Evolutionary conservation across 2,113 vertebrate species (phyloP), one percentile per base, ranked within the genome.

Genomic region (Calidris pygmaea): DNA sequence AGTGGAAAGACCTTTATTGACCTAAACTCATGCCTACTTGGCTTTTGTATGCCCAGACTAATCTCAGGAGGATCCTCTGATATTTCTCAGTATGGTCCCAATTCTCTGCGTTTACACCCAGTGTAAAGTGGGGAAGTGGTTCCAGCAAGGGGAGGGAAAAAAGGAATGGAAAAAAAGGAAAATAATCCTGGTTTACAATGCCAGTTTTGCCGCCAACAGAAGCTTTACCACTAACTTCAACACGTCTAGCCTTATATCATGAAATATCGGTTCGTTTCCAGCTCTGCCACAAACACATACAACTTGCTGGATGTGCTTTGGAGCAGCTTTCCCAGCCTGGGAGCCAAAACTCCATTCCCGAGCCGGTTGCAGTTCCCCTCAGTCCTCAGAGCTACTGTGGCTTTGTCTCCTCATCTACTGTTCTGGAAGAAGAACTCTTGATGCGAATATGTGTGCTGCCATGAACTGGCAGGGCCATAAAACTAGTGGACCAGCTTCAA

Each of bases 321-420:
- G 14, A 85, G 94, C 83, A 92, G 66, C 74, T 66, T 84, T 79
- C 76, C 94, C 93, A 90, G 73, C 73, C 68, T 5, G 2, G 68
- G 76, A 96, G 93, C 94, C 95, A 96, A 59, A 89, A 47, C 87
- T 87, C 84, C 6, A 1, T 71, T 95, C 91, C 94, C 4, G 4
- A 85, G 89, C 74, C 35, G 83, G 79, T 39, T 81, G 75, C 93
- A 91, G 92, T 83, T 92, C 89, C 91, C 56, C 74, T 89, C 37
- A 12, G 39, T 86, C 86, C 48, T 1, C 79, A 89, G 77, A 3
- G 9, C 94, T 89, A 75, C 96, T 87, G 88, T 55, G 83, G 78
- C 93, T 97, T 95, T 93, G 93, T 93, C 78, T 96, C 77, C 63
- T 83, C 89, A 77, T 96, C 97, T 97, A 95, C 97, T 94, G 91